Evolutionary conservation across 2,113 vertebrate genomes (phyloP), one percentile per base, ranked within the genome.

Genomic region (Sorex fumeus): DNA sequence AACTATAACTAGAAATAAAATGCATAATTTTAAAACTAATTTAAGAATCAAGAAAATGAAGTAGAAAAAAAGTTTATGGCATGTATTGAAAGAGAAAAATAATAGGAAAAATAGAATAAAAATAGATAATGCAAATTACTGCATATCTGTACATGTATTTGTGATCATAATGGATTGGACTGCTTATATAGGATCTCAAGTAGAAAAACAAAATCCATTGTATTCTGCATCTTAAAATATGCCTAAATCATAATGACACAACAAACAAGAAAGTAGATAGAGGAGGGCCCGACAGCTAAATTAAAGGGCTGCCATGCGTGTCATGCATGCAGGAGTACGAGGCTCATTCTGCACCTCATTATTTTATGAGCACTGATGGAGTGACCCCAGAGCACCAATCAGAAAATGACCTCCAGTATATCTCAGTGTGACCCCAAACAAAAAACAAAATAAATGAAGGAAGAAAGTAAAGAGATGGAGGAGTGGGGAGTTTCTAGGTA

Each of bases 81-180:
- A n/a, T 8, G 43, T 81, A 62, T 45, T 45, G 18, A 19, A 60
- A 53, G 27, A 47, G 36, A 21, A 28, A 28, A 80, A 80, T 2
- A 8, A 4, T 4, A 30, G 3, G 67, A 69, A 13, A 30, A 1
- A 12, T 9, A 45, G 25, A 47, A 70, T 62, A 36, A 15, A 40
- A 4, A 2, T 23, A 69, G 50, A 8, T 36, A 25, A 21, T 6
- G 15, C 40, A n/a, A 66, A 8, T 81, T 40, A 1, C 15, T 25
- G 7, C 10, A 0, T 84, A 0, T 57, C 0, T 69, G 0, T 57
- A n/a, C 43, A 13, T 19, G 43, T 9, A 66, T 2, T 6, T 64
- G 23, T 28, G 27, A 47, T 43, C 30, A 2, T 21, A 43, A 16
- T 32, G 43, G 50, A 76, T 60, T 40, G 13, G 84, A 76, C 40